Base-by-base conservation (phyloP, 2,888 invertebrate genomes). In the Chrysomela aeneicollis region DNA sequence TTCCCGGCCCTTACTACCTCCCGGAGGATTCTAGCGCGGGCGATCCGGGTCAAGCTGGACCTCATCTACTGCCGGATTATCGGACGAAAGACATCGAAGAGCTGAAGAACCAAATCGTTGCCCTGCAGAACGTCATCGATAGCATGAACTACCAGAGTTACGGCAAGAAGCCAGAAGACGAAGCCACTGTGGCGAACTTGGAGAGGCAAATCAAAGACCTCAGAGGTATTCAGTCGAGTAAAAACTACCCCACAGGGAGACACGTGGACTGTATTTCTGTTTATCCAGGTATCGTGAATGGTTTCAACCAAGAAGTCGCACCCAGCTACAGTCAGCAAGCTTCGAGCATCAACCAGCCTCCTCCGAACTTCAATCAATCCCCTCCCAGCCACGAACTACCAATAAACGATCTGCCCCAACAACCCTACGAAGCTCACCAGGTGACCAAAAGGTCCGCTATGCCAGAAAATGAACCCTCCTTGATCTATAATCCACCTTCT, bases 181-280 rank as follows among this genome's bases (percentile, higher is more conserved):
- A 76, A 64, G 69, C 66, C 8, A 72, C 74, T 0, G 68, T 81
- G 1, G 73, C 73, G 47, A 73, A 74, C 59, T 71, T 81, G 37
- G 76, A 80, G 52, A 67, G 74, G 54, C 77, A 80, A 71, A 79
- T 81, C 50, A 69, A 68, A 15, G 78, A 79, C 49, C 72, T 81
- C 47, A 78, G 77, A 70, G 68, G 74, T 72, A n/a, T n/a, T n/a
- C n/a, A n/a, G n/a, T n/a, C n/a, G n/a, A n/a, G n/a, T n/a, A n/a
- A n/a, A n/a, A n/a, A n/a, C n/a, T n/a, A n/a, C n/a, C n/a, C n/a
- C n/a, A n/a, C n/a, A 64, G 47, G 66, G 37, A 51, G 12, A 22
- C 19, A 32, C 12, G 15, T 54, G 12, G 3, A 12, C 4, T 2
- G 12, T 51, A 8, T 49, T 26, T 51, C 19, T 19, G 46, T 60